A percentile compares a stretch with the other conserved stretches of the same genome.
Conservation (phyloP, 2,888 invertebrate species). For the Trichogramma dendrolimi region DNA sequence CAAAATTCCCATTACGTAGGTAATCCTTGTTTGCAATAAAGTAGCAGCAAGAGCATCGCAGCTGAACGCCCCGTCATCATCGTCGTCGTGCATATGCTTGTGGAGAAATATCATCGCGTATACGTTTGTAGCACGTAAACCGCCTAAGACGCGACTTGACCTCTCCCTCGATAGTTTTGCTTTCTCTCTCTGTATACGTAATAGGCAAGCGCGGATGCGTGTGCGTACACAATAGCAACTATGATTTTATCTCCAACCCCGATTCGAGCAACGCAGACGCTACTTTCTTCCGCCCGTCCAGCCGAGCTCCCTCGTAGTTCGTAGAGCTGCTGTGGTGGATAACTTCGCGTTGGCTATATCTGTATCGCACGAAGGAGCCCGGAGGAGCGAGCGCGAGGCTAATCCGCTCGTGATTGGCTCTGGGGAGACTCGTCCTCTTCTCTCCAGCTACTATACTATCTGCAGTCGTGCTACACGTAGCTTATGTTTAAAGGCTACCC, state of each 20-base stretch:
- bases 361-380: no score
- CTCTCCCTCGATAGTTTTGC: slow-evolving; percentile 37
- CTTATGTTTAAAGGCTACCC: no score
- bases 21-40: slow-evolving; percentile 53
- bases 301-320: neutral
- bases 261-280: neutral
- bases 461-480: no score
- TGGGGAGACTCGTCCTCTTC: slow-evolving; percentile 26
- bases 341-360: no score
- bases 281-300: slow-evolving; percentile 13
- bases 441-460: neutral
- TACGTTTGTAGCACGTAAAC: slow-evolving; percentile 11
- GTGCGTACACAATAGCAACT: slow-evolving; percentile 2
- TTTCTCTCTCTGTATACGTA: slow-evolving; percentile 12
- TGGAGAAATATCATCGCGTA: neutral
- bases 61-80: slow-evolving; percentile 36
- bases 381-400: slow-evolving; percentile 24
- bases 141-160: neutral
- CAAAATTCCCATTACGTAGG: slow-evolving; percentile 49
- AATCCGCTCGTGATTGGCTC: slow-evolving; percentile 49
- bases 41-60: slow-evolving; percentile 43
- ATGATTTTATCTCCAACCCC: slow-evolving; percentile 17
- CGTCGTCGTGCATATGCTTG: slow-evolving; percentile 49
- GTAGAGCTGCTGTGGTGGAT: no score
- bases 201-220: neutral